phyloP scores from a whole-genome alignment of 2,797 vertebrate genomes.

The Schizopygopsis malacanthus region DNA sequence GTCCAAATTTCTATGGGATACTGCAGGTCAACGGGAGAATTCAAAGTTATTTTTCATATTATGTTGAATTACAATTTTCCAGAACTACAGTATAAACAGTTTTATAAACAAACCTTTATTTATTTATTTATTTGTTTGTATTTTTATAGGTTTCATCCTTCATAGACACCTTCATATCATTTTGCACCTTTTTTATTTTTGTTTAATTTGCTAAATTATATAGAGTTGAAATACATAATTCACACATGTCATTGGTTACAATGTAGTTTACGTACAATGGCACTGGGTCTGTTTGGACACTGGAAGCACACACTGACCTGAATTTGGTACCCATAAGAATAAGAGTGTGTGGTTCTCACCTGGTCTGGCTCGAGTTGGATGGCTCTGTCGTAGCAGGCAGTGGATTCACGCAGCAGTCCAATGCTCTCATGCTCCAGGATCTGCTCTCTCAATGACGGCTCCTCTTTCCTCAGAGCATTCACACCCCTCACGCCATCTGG shows the following conservation, averaged over 20 bases:
- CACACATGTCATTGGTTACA: neutral
- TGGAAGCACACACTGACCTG: neutral
- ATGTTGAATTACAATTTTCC: neutral
- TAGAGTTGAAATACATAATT: neutral
- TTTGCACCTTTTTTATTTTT: neutral
- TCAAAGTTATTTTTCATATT: neutral
- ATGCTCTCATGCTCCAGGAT: slow-evolving; percentile 98
- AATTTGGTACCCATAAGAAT: neutral
- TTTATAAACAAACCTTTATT: neutral
- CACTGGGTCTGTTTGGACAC: neutral
- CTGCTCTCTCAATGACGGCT: slow-evolving; percentile 94
- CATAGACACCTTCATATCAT: neutral
- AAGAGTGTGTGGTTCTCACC: slow-evolving; percentile 72
- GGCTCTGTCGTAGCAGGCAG: slow-evolving; percentile 95
- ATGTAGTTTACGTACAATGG: neutral
- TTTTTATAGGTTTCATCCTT: neutral
- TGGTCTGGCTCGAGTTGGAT: slow-evolving; percentile 97
- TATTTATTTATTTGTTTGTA: neutral
- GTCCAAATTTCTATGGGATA: neutral
- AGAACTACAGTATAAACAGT: neutral
- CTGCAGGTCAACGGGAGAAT: neutral
- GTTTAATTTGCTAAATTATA: neutral
- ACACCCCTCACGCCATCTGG: slow-evolving; percentile 96
- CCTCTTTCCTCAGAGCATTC: slow-evolving; percentile 92
- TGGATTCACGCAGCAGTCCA: slow-evolving; percentile 92